Conservation (phyloP, 2,888 invertebrate genomes). For the Halocaridina rubra region DNA sequence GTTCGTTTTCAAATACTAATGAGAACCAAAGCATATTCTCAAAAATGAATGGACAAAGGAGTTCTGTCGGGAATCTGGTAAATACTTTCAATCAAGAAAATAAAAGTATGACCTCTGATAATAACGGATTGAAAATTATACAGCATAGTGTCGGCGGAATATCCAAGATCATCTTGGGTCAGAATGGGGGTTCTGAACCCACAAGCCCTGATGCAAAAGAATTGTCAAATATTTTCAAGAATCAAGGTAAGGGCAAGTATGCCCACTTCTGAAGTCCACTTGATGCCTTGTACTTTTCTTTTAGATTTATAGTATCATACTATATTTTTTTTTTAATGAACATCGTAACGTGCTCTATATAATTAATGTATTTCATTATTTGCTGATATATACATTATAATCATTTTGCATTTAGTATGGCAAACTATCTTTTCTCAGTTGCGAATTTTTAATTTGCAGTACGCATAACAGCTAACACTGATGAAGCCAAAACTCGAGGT, state of each 20-base stretch:
- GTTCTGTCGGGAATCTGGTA: background rate
- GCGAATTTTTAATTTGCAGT: slow-evolving; percentile 18
- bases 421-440: background rate
- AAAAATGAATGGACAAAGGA: background rate
- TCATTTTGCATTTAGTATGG: background rate
- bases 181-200: slow-evolving; percentile 24
- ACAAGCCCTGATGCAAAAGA: slow-evolving; percentile 16
- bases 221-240: slow-evolving; percentile 45
- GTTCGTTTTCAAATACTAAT: background rate
- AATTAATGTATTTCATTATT: too few species aligned
- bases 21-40: background rate
- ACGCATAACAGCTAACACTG: slow-evolving; percentile 32
- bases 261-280: too few species aligned
- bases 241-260: slow-evolving; percentile 45
- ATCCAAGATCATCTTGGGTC: background rate
- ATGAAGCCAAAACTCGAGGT: slow-evolving; percentile 42
- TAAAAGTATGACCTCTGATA: background rate
- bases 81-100: background rate
- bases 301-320: too few species aligned
- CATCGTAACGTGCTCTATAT: too few species aligned
- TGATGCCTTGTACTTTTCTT: too few species aligned
- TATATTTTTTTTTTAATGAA: too few species aligned
- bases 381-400: too few species aligned
- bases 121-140: slow-evolving; percentile 10
- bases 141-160: slow-evolving; percentile 18